These are phyloP conservation scores for Poeciliopsis paucimaculata DNA, from an alignment of 2,797 vertebrate genomes.

Conservation along the genomic window DNA sequence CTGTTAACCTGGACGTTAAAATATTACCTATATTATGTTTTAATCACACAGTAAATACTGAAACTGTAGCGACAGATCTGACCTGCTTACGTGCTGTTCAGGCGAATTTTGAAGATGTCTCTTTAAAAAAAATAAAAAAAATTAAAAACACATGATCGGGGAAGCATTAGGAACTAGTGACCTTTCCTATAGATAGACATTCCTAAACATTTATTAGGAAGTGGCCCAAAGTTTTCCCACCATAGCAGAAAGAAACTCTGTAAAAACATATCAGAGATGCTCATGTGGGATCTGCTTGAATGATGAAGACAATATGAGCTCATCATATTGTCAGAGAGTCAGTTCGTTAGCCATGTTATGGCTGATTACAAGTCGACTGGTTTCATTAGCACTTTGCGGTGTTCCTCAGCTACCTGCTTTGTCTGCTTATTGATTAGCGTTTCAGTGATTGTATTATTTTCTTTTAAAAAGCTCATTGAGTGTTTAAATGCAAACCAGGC, in stretches of 20 bases:
- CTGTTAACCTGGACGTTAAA: background rate
- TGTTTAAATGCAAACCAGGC: background rate
- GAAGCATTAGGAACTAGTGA: background rate
- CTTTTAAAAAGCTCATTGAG: background rate
- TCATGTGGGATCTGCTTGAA: background rate
- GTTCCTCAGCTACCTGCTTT: slow-evolving; percentile 1
- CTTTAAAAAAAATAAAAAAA: background rate
- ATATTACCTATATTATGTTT: background rate
- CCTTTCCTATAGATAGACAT: background rate
- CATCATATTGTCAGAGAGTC: background rate
- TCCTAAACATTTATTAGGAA: background rate
- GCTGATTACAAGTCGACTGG: slow-evolving; percentile 19
- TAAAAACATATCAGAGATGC: background rate
- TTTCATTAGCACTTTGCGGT: slow-evolving; percentile 14
- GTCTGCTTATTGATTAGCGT: slow-evolving; percentile 20
- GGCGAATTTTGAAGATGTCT: background rate
- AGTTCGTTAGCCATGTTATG: background rate
- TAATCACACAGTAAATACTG: background rate
- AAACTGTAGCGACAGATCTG: background rate
- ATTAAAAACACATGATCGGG: background rate
- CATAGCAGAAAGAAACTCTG: background rate
- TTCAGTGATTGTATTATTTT: slow-evolving; percentile 5
- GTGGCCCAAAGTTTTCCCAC: background rate
- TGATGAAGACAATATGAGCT: background rate
- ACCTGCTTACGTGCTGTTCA: background rate